A percentile compares a stretch with the other conserved stretches of the same genome.
These are phyloP conservation scores for Thamnophis elegans DNA, from an alignment of 2,797 vertebrate species.

Conservation along the genomic window DNA sequence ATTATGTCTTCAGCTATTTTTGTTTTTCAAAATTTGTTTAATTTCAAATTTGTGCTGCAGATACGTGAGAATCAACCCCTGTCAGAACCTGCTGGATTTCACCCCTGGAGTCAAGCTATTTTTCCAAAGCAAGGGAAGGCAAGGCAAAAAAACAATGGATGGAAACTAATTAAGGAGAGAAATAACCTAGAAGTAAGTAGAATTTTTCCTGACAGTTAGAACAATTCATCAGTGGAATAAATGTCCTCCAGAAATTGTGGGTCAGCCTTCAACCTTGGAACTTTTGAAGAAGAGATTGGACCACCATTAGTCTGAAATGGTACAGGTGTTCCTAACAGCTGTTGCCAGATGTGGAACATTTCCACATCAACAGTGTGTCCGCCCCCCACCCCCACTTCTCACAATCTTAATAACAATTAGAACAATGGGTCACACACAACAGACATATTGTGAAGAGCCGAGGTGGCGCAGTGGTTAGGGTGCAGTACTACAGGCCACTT, in stretches of 20 bases:
- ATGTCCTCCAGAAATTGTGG: not conserved
- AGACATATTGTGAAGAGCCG: too few species aligned
- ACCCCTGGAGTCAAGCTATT: too few species aligned
- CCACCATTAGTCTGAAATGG: not conserved
- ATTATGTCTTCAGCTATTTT: conserved; percentile 2
- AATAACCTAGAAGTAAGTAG: not conserved
- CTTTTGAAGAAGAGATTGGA: not conserved
- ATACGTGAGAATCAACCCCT: not conserved
- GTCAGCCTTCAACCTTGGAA: not conserved
- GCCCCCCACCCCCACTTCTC: not conserved
- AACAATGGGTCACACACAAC: not conserved
- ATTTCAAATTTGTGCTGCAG: conserved; percentile 3
- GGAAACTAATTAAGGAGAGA: not conserved
- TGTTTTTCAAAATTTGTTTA: conserved; percentile 4
- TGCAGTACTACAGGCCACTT: too few species aligned
- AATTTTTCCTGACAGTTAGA: not conserved
- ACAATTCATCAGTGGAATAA: not conserved
- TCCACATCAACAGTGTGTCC: not conserved
- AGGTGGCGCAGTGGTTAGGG: too few species aligned
- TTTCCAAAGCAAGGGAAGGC: too few species aligned
- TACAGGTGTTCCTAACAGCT: not conserved
- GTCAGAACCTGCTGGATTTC: too few species aligned
- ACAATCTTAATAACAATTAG: not conserved
- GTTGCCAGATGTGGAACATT: not conserved
- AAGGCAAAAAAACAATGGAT: too few species aligned